Percentiles rank a stretch among this genome's conserved stretches.
phyloP scores from a whole-genome alignment of 2,797 vertebrate species.

The Petrocephalus sullivani region DNA sequence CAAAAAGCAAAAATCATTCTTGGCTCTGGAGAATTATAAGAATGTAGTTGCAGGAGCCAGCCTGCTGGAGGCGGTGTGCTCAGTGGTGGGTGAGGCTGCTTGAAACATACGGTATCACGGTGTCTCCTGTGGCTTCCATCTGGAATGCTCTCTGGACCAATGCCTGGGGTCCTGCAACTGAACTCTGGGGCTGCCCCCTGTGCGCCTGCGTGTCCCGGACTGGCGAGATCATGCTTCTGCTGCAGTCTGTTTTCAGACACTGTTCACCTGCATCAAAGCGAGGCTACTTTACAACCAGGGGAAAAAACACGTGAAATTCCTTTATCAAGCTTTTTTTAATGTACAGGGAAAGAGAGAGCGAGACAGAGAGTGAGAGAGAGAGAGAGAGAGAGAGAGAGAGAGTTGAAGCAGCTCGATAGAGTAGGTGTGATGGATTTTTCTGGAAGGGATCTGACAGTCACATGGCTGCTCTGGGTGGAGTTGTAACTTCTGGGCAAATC shows the following conservation, averaged over 20 bases:
- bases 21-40: not conserved
- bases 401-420: not conserved
- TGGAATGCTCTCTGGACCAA: not conserved
- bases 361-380: too few relatives aligned
- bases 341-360: not conserved
- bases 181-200: not conserved
- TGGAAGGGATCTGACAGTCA: not conserved
- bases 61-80: slow-evolving; percentile 28
- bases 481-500: not conserved
- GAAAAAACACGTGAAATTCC: not conserved
- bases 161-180: slow-evolving; percentile 8
- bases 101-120: not conserved
- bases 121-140: not conserved
- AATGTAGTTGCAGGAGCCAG: slow-evolving; percentile 11
- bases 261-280: not conserved
- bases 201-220: not conserved
- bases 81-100: not conserved
- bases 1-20: not conserved
- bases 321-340: not conserved
- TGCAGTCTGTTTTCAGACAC: not conserved
- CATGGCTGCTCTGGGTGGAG: not conserved
- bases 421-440: not conserved
- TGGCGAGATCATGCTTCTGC: not conserved
- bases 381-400: not conserved
- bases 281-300: not conserved